These are phyloP conservation scores for Drosophila malerkotliana DNA, from an alignment of 1,140 invertebrate genomes.

Conservation along the genomic window DNA sequence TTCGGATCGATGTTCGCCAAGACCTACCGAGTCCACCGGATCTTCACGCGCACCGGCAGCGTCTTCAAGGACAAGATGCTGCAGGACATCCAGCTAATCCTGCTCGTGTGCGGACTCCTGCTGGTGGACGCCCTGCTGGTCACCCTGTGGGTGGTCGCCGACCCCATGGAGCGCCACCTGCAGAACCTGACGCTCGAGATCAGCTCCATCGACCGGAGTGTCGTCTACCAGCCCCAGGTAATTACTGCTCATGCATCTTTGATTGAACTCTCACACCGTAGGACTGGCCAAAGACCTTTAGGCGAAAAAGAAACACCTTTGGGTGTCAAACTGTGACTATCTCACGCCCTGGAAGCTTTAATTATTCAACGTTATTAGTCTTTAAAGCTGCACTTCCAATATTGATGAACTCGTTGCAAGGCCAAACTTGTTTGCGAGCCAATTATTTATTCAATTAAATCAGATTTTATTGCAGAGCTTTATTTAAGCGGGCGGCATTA, in stretches of 20 bases:
- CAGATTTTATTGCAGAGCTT: constrained; percentile 4
- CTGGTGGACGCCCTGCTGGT: constrained; percentile 92
- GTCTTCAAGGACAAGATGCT: constrained; percentile 89
- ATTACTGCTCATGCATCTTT: constrained; percentile 4
- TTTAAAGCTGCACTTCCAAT: no score
- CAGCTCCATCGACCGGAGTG: constrained; percentile 89
- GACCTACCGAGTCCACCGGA: constrained; percentile 93
- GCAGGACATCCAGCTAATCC: constrained; percentile 93
- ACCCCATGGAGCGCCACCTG: constrained; percentile 93
- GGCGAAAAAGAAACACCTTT: no score
- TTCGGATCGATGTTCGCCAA: constrained; percentile 96
- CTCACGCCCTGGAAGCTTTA: no score
- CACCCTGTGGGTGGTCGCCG: constrained; percentile 91
- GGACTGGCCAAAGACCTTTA: no score
- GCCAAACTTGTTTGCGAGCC: constrained; percentile 1
- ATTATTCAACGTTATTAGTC: no score
- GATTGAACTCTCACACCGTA: background rate
- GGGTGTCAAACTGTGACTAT: no score
- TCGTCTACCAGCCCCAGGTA: constrained; percentile 95
- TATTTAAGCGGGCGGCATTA: no score
- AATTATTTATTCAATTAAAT: constrained; percentile 32
- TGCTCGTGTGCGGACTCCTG: constrained; percentile 90
- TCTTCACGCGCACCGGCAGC: constrained; percentile 89
- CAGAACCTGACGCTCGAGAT: constrained; percentile 93
- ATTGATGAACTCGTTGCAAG: no score